Base-by-base conservation (phyloP, 2,113 vertebrate genomes). In the Eulacestoma nigropectus region DNA sequence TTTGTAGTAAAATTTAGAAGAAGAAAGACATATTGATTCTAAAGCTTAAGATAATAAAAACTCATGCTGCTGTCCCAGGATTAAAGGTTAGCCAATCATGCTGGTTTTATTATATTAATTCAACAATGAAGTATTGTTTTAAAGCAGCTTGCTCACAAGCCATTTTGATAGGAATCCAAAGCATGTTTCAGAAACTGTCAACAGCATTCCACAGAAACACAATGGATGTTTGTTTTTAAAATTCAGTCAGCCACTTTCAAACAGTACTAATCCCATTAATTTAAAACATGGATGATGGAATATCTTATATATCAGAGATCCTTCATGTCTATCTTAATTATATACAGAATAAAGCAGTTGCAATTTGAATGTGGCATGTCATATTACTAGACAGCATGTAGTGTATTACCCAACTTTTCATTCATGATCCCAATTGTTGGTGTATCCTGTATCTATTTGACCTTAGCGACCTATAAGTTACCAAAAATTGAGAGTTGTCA, bases 111-210 rank as follows among this genome's bases (percentile, higher is more conserved):
- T 97, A 78, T 96, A 95, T 95, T 90, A 94, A 95, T 97, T 78
- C 75, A 97, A 98, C 98, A 98, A 93, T 97, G 97, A 96, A 60
- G 84, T 92, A 97, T 98, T 98, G 97, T 98, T 97, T 97, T 91
- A 97, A 97, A 97, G 95, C 95, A 94, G 97, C 97, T 97, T 97
- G 95, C 97, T 98, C 96, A 85, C 96, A 96, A 97, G 97, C 97
- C 96, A 91, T 97, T 98, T 97, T 97, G 96, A 96, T 95, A 97
- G 98, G 97, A 97, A 98, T 98, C 97, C 97, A 97, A 98, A 98
- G 97, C 97, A 98, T 98, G 97, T 98, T 98, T 98, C 97, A 97
- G 96, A 96, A 98, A 97, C 97, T 96, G 97, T 98, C 97, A 97
- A 95, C 97, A 97, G 95, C 97, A 97, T 98, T 98, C 98, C 97